A percentile compares a stretch with the other conserved stretches of the same genome.
phyloP scores from a whole-genome alignment of 1,140 invertebrate species.

The Polypedilum vanderplanki region DNA sequence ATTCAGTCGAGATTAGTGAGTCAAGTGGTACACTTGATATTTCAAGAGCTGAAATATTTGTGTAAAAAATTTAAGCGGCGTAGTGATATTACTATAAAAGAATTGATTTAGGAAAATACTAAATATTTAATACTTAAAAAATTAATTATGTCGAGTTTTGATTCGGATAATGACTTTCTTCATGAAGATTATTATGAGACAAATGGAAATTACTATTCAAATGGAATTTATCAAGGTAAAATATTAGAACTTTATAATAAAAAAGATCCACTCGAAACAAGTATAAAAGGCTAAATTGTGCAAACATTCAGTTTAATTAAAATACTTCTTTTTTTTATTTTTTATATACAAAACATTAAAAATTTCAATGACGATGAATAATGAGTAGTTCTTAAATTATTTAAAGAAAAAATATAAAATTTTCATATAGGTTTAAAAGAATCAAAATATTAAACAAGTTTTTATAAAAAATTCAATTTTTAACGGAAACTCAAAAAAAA shows the following conservation, averaged over 20 bases:
- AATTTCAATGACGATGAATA: background rate
- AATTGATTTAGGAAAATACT: conserved; percentile 42
- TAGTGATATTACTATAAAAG: conserved; percentile 45
- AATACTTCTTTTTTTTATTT: background rate
- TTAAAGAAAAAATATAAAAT: too few species aligned
- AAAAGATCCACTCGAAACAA: background rate
- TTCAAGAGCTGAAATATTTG: conserved; percentile 33
- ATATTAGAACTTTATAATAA: background rate
- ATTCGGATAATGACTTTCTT: conserved; percentile 24
- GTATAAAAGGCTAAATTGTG: too few species aligned
- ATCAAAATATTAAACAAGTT: background rate
- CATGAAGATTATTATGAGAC: conserved; percentile 24
- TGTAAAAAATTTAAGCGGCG: conserved; percentile 43
- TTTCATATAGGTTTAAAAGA: too few species aligned
- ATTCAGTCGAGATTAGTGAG: background rate
- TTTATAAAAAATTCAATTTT: background rate
- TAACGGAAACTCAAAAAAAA: background rate
- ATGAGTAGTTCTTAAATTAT: background rate
- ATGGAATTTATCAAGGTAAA: conserved; percentile 25
- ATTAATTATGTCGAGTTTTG: conserved; percentile 29
- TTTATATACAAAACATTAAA: background rate
- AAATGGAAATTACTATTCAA: conserved; percentile 23
- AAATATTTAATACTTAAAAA: conserved; percentile 30
- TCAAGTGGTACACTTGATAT: conserved; percentile 14
- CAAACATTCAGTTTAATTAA: too few species aligned